phyloP scores from a whole-genome alignment of 2,888 invertebrate species.

The Drosophila nigricruria region DNA sequence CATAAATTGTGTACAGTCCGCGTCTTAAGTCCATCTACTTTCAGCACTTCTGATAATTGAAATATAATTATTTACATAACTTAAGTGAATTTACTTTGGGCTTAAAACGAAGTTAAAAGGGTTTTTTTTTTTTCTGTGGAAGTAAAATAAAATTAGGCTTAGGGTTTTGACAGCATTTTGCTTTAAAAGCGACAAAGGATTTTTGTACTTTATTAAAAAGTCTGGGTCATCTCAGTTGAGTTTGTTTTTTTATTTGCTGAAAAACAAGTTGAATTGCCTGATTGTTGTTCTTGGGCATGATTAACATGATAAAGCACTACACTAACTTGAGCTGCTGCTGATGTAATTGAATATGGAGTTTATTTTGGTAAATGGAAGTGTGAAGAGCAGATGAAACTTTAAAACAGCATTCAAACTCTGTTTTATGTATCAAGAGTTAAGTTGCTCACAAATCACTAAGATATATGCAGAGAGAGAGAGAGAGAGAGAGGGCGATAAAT shows the following conservation, averaged over 20 bases:
- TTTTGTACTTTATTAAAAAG: neutral
- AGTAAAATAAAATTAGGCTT: neutral
- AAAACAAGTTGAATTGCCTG: neutral
- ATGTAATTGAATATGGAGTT: neutral
- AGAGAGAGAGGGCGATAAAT: too few species aligned
- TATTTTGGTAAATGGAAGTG: neutral
- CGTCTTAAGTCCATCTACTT: constrained; percentile 3
- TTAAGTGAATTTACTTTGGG: constrained; percentile 13
- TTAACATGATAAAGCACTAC: constrained; percentile 3
- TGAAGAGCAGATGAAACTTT: too few species aligned
- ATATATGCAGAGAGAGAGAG: too few species aligned
- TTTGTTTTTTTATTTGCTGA: neutral
- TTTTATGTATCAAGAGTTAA: too few species aligned
- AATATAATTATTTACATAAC: constrained; percentile 24
- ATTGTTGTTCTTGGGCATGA: neutral
- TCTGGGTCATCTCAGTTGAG: neutral
- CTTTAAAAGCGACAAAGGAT: neutral
- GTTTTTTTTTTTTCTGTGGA: neutral
- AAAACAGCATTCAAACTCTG: too few species aligned
- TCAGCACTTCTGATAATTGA: constrained; percentile 22
- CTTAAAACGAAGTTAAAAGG: neutral
- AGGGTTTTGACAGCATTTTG: constrained; percentile 1
- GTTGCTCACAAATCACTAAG: too few species aligned
- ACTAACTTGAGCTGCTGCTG: neutral
- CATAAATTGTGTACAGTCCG: constrained; percentile 20